A percentile compares a stretch with the other conserved stretches of the same genome.
phyloP scores from a whole-genome alignment of 2,888 invertebrate genomes.

The Noctua pronuba region DNA sequence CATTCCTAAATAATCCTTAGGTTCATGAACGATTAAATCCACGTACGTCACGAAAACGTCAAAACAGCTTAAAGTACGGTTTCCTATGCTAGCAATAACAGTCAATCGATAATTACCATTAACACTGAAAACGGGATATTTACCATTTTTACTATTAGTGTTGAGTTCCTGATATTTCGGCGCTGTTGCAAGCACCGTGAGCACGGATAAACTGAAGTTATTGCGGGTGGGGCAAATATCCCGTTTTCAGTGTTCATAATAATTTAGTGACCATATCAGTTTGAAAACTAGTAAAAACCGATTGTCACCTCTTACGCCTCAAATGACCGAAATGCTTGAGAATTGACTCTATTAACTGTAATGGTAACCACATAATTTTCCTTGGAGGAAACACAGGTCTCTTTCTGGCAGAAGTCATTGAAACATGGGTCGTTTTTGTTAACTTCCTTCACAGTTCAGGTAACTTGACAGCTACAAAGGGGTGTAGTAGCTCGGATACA shows the following conservation, averaged over 20 bases:
- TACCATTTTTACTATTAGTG: too few relatives aligned
- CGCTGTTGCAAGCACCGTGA: too few relatives aligned
- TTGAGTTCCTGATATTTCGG: too few relatives aligned
- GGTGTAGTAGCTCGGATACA: background rate
- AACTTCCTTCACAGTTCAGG: background rate
- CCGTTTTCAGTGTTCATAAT: too few relatives aligned
- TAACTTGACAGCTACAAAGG: background rate
- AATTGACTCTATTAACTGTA: background rate
- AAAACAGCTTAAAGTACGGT: constrained; percentile 24
- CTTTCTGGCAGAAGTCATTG: background rate
- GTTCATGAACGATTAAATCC: constrained; percentile 31
- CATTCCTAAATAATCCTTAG: constrained; percentile 3
- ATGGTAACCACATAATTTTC: background rate
- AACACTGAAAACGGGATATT: too few relatives aligned
- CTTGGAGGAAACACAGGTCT: background rate
- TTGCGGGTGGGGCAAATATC: too few relatives aligned
- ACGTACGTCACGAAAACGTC: constrained; percentile 30
- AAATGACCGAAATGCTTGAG: background rate
- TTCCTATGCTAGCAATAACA: constrained; percentile 15
- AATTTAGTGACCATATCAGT: too few relatives aligned
- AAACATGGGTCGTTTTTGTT: background rate
- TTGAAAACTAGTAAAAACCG: background rate
- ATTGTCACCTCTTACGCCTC: background rate
- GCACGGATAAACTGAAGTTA: too few relatives aligned
- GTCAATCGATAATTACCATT: too few relatives aligned